A percentile compares a stretch with the other conserved stretches of the same genome.
phyloP scores from a whole-genome alignment of 2,113 vertebrate species.

The Polyodon spathula region DNA sequence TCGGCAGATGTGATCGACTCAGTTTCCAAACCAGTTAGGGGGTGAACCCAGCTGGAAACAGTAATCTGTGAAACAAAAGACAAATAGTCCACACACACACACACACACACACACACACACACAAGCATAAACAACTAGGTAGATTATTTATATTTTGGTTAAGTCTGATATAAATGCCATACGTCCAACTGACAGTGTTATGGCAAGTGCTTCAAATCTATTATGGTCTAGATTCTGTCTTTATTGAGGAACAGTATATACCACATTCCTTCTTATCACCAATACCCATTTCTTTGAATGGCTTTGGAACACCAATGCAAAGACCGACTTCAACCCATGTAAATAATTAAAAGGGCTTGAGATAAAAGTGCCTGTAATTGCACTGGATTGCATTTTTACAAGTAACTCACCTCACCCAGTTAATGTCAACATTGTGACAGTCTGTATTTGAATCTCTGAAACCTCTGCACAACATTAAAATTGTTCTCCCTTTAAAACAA shows the following conservation, averaged over 20 bases:
- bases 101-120: neutral
- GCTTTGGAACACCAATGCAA: neutral
- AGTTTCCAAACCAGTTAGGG: neutral
- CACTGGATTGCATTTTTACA: neutral
- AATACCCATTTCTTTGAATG: neutral
- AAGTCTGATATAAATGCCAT: no score
- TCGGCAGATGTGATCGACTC: neutral
- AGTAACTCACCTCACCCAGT: no score
- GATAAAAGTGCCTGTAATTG: neutral
- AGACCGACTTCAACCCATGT: neutral
- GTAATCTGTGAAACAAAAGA: constrained; percentile 17
- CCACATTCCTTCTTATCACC: no score
- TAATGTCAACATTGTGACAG: no score
- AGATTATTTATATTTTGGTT: neutral
- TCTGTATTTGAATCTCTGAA: no score
- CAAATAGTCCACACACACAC: neutral
- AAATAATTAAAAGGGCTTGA: neutral
- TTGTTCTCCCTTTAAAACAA: no score
- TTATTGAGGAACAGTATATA: neutral
- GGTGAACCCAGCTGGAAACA: constrained; percentile 1
- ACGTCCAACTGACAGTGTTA: no score
- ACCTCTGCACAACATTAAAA: no score
- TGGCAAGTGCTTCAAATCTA: no score
- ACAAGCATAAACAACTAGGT: no score
- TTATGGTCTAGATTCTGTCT: no score